Conservation (phyloP, 2,113 vertebrate genomes). For the Romanogobio albipinnatus region DNA sequence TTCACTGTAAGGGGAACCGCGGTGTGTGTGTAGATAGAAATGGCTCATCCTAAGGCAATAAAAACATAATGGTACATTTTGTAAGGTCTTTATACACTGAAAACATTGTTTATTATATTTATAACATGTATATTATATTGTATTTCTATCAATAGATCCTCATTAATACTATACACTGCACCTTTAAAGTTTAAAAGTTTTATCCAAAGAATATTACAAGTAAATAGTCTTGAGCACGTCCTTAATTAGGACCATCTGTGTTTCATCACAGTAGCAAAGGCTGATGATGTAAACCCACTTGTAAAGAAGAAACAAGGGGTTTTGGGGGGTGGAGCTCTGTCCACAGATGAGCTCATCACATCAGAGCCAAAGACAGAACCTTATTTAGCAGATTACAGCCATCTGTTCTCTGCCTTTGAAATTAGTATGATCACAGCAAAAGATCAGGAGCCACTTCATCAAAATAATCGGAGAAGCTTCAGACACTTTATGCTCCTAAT, state of each 20-base stretch:
- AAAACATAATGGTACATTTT: too few relatives aligned
- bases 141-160: too few relatives aligned
- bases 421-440: neutral
- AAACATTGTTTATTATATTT: too few relatives aligned
- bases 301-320: neutral
- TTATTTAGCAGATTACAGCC: conserved; percentile 4
- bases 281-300: neutral
- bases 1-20: too few relatives aligned
- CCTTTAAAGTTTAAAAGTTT: neutral
- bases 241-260: conserved; percentile 25
- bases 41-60: too few relatives aligned
- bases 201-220: conserved; percentile 17
- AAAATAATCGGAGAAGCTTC: conserved; percentile 13
- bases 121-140: too few relatives aligned
- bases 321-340: neutral
- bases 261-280: neutral
- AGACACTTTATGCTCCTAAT: neutral
- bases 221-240: conserved; percentile 29
- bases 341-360: conserved; percentile 6
- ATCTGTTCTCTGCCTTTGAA: conserved; percentile 14
- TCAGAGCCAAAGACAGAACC: neutral
- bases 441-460: neutral
- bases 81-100: too few relatives aligned
- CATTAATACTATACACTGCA: too few relatives aligned
- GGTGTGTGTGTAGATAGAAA: too few relatives aligned